Evolutionary conservation across 1,140 invertebrate species (phyloP), one percentile per base, ranked within the genome.

Genomic region (Cherax quadricarinatus): DNA sequence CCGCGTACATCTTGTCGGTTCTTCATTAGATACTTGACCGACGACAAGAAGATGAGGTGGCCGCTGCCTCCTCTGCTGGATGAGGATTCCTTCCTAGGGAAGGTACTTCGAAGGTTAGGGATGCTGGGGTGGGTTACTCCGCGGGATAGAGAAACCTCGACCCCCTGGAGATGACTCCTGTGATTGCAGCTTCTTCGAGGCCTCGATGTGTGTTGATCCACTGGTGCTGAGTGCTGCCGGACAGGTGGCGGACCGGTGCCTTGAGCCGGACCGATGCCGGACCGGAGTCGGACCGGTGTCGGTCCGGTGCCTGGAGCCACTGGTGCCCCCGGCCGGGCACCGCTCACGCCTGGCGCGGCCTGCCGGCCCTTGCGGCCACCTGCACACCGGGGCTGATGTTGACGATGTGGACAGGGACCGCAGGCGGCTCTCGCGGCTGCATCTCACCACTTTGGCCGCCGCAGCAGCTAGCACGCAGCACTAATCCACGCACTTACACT

Each of bases 1-100:
- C 93, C 62, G 62, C 62, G 60, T 93, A 92, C 93, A 93, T 93
- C 86, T 91, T 92, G 93, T 53, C 80, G 89, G 93, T 89, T 66
- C 85, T 89, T 91, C 93, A 93, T 93, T 86, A 93, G 93, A 93
- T 83, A 88, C 82, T 70, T 60, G 49, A 78, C 88, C 60, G 49
- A 81, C 78, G 24, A 86, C 78, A 82, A 86, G 62, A 91, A 75
- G 82, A 60, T 80, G 90, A 91, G 90, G 90, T 51, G 90, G 89
- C 73, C 66, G 12, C n/a, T 48, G 83, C 75, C 90, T 79, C 83
- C 83, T 85, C 89, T 79, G 75, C 78, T 53, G 84, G 62, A 12
- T 86, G 81, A 66, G 53, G 60, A 83, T 82, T 49, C 79, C 90
- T 84, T 91, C 21, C 90, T 81, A 49, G 81, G 81, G 41, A 51